Conservation (phyloP, 2,888 invertebrate genomes). For the Nomada fucata region DNA sequence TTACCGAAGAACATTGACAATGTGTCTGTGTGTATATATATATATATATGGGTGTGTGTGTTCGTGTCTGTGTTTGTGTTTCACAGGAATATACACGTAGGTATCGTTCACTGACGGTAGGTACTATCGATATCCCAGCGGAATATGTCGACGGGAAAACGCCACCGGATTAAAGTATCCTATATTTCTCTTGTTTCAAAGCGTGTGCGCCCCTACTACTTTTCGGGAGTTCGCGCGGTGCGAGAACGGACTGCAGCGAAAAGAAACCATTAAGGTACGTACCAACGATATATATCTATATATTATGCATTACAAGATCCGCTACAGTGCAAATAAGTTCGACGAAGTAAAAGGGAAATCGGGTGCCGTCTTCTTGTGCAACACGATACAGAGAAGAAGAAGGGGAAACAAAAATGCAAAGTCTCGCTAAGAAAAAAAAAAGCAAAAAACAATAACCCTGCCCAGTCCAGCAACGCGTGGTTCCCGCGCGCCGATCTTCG, state of each 20-base stretch:
- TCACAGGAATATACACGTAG: conserved; percentile 15
- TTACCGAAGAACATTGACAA: conserved; percentile 28
- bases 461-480: background rate
- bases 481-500: background rate
- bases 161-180: conserved; percentile 34
- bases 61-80: background rate
- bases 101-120: conserved; percentile 10
- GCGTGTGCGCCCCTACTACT: conserved; percentile 45
- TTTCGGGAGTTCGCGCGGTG: conserved; percentile 43
- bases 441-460: background rate
- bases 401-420: background rate
- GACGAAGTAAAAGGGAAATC: conserved; percentile 38
- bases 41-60: no score
- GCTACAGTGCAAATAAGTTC: conserved; percentile 57
- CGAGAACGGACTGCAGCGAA: conserved; percentile 44
- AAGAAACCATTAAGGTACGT: conserved; percentile 47
- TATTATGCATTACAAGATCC: conserved; percentile 50
- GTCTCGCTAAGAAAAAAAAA: background rate
- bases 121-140: conserved; percentile 6
- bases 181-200: conserved; percentile 16
- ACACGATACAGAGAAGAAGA: conserved; percentile 29
- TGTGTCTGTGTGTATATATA: background rate
- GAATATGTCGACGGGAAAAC: conserved; percentile 25
- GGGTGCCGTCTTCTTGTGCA: conserved; percentile 57
- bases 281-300: conserved; percentile 53